Percentiles rank a stretch among this genome's conserved stretches.
Evolutionary conservation across 2,797 vertebrate genomes (phyloP).

Genomic region (Melanotaenia parkinsoni): DNA sequence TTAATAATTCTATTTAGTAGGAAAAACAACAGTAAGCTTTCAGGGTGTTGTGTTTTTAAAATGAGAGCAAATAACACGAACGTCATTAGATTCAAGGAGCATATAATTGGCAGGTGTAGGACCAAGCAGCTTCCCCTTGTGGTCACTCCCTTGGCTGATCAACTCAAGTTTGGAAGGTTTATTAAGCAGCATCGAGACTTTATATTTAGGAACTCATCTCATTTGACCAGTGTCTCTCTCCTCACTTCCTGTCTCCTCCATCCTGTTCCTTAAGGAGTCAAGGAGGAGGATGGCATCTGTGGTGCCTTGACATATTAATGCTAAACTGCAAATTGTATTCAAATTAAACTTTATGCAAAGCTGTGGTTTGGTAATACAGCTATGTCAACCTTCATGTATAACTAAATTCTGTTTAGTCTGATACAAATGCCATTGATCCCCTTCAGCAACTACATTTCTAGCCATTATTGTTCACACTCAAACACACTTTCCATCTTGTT

Average conservation of each 20-base stretch:
- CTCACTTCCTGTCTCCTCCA: background rate
- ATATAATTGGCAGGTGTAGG: background rate
- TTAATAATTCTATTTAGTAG: background rate
- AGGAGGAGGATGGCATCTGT: background rate
- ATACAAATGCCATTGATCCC: too few species aligned
- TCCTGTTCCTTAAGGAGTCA: background rate
- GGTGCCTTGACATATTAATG: background rate
- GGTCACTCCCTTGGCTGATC: slow-evolving; percentile 3
- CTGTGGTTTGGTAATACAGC: too few species aligned
- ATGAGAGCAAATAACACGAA: background rate
- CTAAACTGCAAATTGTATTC: background rate
- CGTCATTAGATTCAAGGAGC: background rate
- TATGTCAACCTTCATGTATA: too few species aligned
- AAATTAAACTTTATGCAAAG: background rate
- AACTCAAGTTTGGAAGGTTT: background rate
- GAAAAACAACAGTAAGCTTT: background rate
- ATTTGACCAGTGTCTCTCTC: background rate
- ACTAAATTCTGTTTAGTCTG: too few species aligned
- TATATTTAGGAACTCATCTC: background rate
- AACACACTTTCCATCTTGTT: too few species aligned
- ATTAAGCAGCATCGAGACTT: background rate
- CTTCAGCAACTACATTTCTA: too few species aligned
- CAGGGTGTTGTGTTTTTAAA: background rate
- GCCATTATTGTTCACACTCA: too few species aligned
- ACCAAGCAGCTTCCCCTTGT: slow-evolving; percentile 13